phyloP scores from a whole-genome alignment of 1,140 invertebrate species.

The Aphelenchoides fujianensis region DNA sequence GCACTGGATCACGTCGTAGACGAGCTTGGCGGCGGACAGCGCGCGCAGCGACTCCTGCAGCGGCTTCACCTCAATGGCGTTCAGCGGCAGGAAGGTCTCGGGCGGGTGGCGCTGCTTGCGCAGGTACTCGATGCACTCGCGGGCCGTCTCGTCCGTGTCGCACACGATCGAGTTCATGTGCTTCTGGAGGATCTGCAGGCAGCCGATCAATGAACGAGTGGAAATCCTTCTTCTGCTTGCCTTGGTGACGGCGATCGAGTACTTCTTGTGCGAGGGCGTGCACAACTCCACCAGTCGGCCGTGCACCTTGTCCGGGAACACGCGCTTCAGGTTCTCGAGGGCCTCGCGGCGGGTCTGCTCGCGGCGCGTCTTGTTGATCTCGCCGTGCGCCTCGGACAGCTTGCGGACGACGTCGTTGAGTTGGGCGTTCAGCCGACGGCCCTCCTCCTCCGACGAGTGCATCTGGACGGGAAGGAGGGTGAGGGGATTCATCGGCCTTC shows the following conservation, averaged over 20 bases:
- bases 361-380: conserved; percentile 92
- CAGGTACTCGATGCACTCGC: conserved; percentile 93
- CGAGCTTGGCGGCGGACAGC: conserved; percentile 87
- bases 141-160: conserved; percentile 93
- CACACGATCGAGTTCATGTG: conserved; percentile 99
- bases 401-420: conserved; percentile 76
- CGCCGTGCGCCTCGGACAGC: conserved; percentile 89
- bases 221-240: conserved; percentile 68
- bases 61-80: conserved; percentile 93
- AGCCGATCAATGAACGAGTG: background rate
- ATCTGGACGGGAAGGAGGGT: background rate
- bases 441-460: background rate
- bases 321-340: conserved; percentile 91
- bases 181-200: conserved; percentile 71
- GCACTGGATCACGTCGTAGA: conserved; percentile 95
- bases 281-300: conserved; percentile 99
- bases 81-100: conserved; percentile 94
- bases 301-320: conserved; percentile 89
- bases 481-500: background rate
- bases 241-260: conserved; percentile 95
- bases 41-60: conserved; percentile 78
- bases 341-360: conserved; percentile 94
- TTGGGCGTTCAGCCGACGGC: background rate
- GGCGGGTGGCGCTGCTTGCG: conserved; percentile 97
- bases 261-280: conserved; percentile 91